A percentile compares a stretch with the other conserved stretches of the same genome.
Conservation (phyloP, 2,888 invertebrate genomes). For the Molanna angustata region DNA sequence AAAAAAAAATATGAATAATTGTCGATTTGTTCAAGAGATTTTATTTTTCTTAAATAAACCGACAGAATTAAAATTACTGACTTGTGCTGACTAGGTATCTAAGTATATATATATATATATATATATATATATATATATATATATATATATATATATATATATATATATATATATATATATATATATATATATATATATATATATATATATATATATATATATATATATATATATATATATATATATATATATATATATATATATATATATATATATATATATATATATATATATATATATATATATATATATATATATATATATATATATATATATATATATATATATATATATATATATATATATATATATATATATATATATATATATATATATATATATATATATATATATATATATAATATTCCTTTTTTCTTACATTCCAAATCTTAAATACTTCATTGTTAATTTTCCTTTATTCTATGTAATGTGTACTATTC, state of each 20-base stretch:
- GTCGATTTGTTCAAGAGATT: too few relatives aligned
- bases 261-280: conserved; percentile 7
- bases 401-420: conserved; percentile 7
- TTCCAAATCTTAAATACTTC: too few relatives aligned
- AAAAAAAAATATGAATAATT: too few relatives aligned
- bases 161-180: background rate
- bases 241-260: conserved; percentile 7
- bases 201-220: conserved; percentile 3
- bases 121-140: background rate
- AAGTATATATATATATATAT: background rate
- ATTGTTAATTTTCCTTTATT: too few relatives aligned
- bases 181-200: background rate
- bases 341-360: conserved; percentile 7
- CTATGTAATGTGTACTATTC: too few relatives aligned
- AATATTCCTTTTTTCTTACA: conserved; percentile 1
- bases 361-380: conserved; percentile 6
- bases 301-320: conserved; percentile 6
- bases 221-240: conserved; percentile 5
- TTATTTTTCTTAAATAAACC: too few relatives aligned
- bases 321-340: conserved; percentile 7
- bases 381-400: conserved; percentile 6
- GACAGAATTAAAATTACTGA: too few relatives aligned
- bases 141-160: background rate
- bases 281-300: conserved; percentile 7
- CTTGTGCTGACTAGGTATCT: too few relatives aligned